Percentiles rank a stretch among this genome's conserved stretches.
Evolutionary conservation across 2,797 vertebrate species (phyloP).

Genomic region (Pangasius larnaudii): DNA sequence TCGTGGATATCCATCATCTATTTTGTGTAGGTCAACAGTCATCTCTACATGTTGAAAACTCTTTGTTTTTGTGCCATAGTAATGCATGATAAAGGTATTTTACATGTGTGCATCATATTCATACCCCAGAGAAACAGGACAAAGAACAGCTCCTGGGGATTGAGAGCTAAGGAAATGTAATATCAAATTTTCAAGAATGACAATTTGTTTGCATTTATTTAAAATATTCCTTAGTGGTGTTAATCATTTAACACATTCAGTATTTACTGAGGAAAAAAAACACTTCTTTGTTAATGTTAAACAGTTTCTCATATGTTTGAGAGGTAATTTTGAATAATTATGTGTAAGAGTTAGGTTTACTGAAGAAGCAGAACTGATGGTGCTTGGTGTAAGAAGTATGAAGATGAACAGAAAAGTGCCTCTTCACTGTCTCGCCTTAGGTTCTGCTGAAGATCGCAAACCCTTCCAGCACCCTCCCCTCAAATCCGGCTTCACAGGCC

Average conservation of each 20-base stretch:
- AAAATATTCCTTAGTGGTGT: background rate
- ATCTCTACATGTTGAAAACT: background rate
- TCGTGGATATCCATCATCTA: too few species aligned
- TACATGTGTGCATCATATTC: background rate
- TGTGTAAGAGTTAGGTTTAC: background rate
- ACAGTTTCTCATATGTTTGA: background rate
- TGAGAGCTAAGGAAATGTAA: background rate
- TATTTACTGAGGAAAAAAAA: background rate
- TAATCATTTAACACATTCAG: background rate
- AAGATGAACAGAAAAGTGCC: background rate
- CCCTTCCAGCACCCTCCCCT: slow-evolving; percentile 26
- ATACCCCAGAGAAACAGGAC: background rate
- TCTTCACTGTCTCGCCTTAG: slow-evolving; percentile 1
- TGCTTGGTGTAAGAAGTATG: background rate
- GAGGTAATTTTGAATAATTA: background rate
- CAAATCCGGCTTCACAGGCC: slow-evolving; percentile 21
- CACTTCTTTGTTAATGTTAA: background rate
- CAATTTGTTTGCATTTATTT: background rate
- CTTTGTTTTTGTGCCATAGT: background rate
- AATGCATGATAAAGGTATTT: background rate
- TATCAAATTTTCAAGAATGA: background rate
- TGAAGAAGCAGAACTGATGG: background rate
- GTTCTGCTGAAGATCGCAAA: slow-evolving; percentile 33
- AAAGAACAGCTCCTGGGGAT: background rate
- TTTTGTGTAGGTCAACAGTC: background rate